Evolutionary conservation across 2,888 invertebrate genomes (phyloP).

Genomic region (Aradus depressus): DNA sequence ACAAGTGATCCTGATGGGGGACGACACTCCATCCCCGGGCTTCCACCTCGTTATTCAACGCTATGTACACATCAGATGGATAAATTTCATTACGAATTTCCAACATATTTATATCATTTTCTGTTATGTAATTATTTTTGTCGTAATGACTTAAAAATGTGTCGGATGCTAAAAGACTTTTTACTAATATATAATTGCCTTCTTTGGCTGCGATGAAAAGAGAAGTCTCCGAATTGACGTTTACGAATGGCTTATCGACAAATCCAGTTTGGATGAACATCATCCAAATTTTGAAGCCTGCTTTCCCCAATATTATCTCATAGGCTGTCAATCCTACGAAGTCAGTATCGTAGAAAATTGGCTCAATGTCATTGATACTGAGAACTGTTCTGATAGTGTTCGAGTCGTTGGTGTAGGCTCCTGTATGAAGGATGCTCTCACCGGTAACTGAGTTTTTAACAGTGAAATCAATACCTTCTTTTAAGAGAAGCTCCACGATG

Average conservation of each 20-base stretch:
- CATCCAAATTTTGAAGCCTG: not conserved
- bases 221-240: not conserved
- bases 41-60: not conserved
- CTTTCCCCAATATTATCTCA: not conserved
- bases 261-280: not conserved
- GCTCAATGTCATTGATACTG: not conserved
- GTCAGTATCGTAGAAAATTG: not conserved
- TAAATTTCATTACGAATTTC: not conserved
- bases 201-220: slow-evolving; percentile 1
- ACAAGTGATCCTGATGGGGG: not conserved
- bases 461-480: not conserved
- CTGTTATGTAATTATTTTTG: not conserved
- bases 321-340: not conserved
- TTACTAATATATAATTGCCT: not conserved
- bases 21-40: not conserved
- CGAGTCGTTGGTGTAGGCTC: not conserved
- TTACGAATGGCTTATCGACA: not conserved
- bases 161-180: not conserved
- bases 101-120: not conserved
- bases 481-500: not conserved
- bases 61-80: not conserved
- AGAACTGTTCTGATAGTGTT: not conserved
- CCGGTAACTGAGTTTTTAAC: not conserved
- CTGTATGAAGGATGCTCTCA: not conserved
- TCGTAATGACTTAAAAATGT: not conserved